Conservation (phyloP, 2,888 invertebrate genomes). For the Leptura quadrifasciata region DNA sequence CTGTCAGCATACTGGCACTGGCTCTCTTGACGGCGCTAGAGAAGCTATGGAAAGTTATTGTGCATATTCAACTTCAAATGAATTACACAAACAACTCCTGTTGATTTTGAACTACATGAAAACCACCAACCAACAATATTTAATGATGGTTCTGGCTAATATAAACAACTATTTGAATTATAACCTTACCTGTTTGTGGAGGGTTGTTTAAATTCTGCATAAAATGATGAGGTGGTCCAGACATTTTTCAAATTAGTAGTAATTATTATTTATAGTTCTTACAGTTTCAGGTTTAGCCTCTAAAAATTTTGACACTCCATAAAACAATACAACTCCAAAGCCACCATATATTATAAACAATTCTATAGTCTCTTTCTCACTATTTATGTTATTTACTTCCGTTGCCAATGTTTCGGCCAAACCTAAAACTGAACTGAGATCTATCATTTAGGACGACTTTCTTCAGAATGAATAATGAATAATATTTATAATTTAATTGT, state of each 20-base stretch:
- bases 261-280: constrained; percentile 54
- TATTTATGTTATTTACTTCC: constrained; percentile 53
- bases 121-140: no score
- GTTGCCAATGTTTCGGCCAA: constrained; percentile 54
- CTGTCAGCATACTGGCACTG: no score
- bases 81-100: no score
- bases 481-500: no score
- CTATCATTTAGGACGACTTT: constrained; percentile 52
- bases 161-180: no score
- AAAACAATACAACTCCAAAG: constrained; percentile 55
- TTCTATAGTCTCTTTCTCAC: constrained; percentile 54
- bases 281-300: constrained; percentile 52
- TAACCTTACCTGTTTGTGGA: constrained; percentile 71
- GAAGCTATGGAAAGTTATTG: no score
- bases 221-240: constrained; percentile 84
- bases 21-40: no score
- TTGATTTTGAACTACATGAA: no score
- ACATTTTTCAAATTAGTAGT: constrained; percentile 74
- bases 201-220: constrained; percentile 81
- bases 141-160: no score
- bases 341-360: constrained; percentile 55
- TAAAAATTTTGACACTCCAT: constrained; percentile 55
- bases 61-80: no score
- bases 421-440: constrained; percentile 52
- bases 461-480: not conserved